Conservation (phyloP, 2,888 invertebrate species). For the Cantharis rufa region DNA sequence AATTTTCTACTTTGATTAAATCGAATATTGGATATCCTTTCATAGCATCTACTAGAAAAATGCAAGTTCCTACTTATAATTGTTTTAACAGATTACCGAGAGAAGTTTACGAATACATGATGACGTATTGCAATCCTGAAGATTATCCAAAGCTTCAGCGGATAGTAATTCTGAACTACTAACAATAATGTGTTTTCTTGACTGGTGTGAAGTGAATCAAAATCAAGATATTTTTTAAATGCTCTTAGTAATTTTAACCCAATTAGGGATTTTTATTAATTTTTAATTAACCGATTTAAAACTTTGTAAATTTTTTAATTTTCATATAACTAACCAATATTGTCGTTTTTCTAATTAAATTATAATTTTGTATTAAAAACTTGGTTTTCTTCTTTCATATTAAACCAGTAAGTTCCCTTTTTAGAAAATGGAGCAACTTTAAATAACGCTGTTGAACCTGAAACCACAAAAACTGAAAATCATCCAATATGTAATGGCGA, state of each 20-base stretch:
- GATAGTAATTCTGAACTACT: constrained; percentile 24
- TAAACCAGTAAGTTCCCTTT: constrained; percentile 1
- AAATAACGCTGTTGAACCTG: constrained; percentile 36
- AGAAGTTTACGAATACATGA: constrained; percentile 50
- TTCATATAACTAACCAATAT: neutral
- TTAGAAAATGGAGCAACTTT: constrained; percentile 42
- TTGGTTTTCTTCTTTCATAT: neutral
- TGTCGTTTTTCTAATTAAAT: neutral
- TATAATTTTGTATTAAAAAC: neutral
- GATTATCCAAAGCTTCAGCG: neutral
- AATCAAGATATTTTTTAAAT: neutral
- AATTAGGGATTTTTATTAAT: neutral
- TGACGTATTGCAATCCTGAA: constrained; percentile 35
- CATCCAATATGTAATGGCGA: constrained; percentile 51
- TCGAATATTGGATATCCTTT: constrained; percentile 44
- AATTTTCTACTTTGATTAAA: constrained; percentile 48
- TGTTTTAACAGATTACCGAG: constrained; percentile 52
- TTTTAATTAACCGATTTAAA: neutral
- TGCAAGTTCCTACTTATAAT: constrained; percentile 36
- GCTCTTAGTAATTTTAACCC: neutral
- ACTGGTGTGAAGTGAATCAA: neutral
- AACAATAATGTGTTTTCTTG: neutral
- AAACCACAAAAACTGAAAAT: constrained; percentile 48
- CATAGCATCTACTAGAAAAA: constrained; percentile 40
- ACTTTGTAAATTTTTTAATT: neutral